A percentile compares a stretch with the other conserved stretches of the same genome.
phyloP scores from a whole-genome alignment of 2,888 invertebrate genomes.

The Dasypolia templi region DNA sequence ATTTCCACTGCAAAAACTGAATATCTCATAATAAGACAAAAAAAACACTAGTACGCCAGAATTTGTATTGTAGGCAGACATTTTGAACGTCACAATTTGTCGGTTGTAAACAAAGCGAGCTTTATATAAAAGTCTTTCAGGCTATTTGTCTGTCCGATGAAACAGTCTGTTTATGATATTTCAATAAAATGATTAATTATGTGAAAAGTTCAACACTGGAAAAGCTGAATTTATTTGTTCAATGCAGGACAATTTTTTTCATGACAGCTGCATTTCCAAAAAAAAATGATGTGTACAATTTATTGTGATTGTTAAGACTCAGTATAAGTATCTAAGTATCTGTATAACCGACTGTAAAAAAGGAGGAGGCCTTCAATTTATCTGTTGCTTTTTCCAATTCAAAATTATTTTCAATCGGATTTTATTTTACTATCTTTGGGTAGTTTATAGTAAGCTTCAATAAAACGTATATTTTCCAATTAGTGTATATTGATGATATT shows the following conservation, averaged over 20 bases:
- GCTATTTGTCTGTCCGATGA: constrained; percentile 47
- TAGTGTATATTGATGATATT: too few species aligned
- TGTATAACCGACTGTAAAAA: too few species aligned
- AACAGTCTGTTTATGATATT: constrained; percentile 52
- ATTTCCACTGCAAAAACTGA: not conserved
- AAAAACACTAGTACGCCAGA: not conserved
- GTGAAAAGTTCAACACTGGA: constrained; percentile 24
- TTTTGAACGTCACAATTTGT: constrained; percentile 36
- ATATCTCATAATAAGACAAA: not conserved
- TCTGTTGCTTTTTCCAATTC: too few species aligned
- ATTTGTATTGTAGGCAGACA: constrained; percentile 27
- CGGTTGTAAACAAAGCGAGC: constrained; percentile 28
- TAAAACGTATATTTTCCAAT: too few species aligned
- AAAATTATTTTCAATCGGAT: too few species aligned
- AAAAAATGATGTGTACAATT: not conserved
- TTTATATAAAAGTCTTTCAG: constrained; percentile 28
- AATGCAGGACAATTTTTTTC: constrained; percentile 28
- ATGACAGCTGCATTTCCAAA: not conserved
- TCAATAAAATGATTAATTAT: constrained; percentile 58
- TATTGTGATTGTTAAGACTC: not conserved
- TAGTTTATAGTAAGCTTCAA: too few species aligned
- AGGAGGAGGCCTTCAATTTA: too few species aligned
- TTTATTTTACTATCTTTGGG: too few species aligned
- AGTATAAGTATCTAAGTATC: not conserved
- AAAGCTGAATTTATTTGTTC: constrained; percentile 42